Percentiles rank a stretch among this genome's conserved stretches.
These are phyloP conservation scores for Chymomyza caudatula DNA, from an alignment of 2,888 invertebrate genomes.

Conservation along the genomic window DNA sequence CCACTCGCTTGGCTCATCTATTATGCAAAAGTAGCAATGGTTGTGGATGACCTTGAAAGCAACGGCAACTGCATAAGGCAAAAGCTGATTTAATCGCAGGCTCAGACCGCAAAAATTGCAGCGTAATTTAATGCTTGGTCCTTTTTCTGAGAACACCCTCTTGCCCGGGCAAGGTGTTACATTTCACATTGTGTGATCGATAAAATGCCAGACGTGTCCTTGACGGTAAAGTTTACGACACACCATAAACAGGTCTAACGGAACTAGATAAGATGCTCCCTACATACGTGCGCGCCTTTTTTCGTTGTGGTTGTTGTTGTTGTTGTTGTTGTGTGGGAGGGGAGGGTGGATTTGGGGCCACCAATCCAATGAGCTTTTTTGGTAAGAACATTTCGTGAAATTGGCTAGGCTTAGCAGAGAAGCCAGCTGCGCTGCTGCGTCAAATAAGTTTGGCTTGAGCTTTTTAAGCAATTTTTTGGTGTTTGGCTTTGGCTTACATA, in stretches of 20 bases:
- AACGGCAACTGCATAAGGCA: slow-evolving; percentile 19
- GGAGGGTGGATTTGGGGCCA: slow-evolving; percentile 3
- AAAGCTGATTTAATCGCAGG: neutral
- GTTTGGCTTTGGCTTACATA: slow-evolving; percentile 32
- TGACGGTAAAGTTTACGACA: neutral
- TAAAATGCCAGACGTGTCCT: slow-evolving; percentile 36
- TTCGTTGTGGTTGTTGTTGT: neutral
- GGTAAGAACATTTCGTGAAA: neutral
- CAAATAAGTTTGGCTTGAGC: slow-evolving; percentile 2
- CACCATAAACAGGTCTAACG: neutral
- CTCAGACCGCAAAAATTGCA: neutral
- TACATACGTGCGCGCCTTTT: neutral
- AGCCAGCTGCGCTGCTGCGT: slow-evolving; percentile 8
- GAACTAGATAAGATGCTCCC: neutral
- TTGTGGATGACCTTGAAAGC: slow-evolving; percentile 42
- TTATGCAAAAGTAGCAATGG: slow-evolving; percentile 50
- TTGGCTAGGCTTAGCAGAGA: too few relatives aligned
- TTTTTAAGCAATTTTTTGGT: slow-evolving; percentile 45
- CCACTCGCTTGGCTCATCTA: slow-evolving; percentile 17
- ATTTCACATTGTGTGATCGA: slow-evolving; percentile 69
- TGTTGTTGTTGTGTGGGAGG: neutral
- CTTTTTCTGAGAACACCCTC: neutral
- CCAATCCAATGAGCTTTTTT: neutral
- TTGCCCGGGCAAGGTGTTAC: slow-evolving; percentile 52
- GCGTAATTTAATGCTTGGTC: neutral